Evolutionary conservation across 1,140 invertebrate species (phyloP).

Genomic region (Zaprionus africanus): DNA sequence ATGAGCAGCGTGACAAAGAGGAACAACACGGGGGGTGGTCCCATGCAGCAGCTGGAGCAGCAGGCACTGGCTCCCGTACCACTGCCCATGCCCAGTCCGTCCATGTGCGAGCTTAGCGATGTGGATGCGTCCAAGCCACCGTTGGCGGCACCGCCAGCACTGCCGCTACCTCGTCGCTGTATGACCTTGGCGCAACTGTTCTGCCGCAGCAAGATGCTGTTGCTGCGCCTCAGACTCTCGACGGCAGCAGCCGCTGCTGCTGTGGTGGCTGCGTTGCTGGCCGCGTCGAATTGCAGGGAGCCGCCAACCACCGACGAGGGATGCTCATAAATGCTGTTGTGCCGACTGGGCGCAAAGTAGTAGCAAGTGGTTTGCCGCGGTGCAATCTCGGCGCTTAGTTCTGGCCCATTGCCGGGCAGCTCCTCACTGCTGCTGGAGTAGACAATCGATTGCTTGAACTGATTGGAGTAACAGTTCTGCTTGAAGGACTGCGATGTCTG

Average conservation of each 20-base stretch:
- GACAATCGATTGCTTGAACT: conserved; percentile 81
- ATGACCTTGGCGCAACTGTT: conserved; percentile 81
- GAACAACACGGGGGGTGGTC: conserved; percentile 80
- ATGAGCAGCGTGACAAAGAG: conserved; percentile 84
- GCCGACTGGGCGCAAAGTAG: conserved; percentile 77
- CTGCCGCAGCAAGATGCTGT: conserved; percentile 76
- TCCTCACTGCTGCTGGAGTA: conserved; percentile 83
- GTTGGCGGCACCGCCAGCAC: conserved; percentile 37
- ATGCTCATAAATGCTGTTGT: conserved; percentile 84
- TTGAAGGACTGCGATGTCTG: conserved; percentile 63
- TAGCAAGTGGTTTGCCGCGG: conserved; percentile 75
- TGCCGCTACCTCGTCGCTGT: conserved; percentile 67
- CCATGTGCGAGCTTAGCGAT: conserved; percentile 76
- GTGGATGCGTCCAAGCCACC: conserved; percentile 59
- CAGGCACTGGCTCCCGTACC: conserved; percentile 62
- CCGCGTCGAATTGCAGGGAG: conserved; percentile 75
- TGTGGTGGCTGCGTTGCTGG: conserved; percentile 63
- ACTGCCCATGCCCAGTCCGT: conserved; percentile 73
- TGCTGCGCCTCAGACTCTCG: conserved; percentile 75
- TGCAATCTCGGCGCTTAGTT: conserved; percentile 34
- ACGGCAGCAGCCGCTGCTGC: conserved; percentile 78
- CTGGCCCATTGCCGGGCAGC: conserved; percentile 44
- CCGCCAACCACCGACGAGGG: conserved; percentile 79
- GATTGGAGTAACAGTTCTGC: conserved; percentile 82
- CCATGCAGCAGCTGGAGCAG: conserved; percentile 78